phyloP scores from a whole-genome alignment of 2,797 vertebrate genomes.

The Falco peregrinus region DNA sequence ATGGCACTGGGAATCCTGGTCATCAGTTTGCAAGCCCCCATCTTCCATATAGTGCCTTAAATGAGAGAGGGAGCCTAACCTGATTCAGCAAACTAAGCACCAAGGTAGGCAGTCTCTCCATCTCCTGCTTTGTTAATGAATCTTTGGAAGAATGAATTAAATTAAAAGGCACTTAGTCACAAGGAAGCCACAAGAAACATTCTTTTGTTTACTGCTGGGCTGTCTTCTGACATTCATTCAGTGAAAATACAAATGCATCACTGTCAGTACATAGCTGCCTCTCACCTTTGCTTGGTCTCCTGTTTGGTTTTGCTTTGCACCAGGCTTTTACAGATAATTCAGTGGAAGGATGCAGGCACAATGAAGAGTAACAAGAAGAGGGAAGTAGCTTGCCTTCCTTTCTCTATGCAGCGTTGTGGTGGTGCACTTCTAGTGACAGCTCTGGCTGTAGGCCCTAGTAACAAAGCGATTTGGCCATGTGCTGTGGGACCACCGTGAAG shows the following conservation, averaged over 20 bases:
- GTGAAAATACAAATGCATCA: fast-evolving
- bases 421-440: neutral
- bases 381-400: neutral
- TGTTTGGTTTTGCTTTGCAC: neutral
- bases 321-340: neutral
- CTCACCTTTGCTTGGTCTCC: neutral
- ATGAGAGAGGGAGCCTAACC: neutral
- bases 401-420: neutral
- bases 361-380: neutral
- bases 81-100: neutral
- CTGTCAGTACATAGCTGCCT: neutral
- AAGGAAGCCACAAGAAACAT: neutral
- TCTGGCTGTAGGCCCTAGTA: neutral
- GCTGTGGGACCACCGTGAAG: fast-evolving
- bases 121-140: neutral
- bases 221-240: fast-evolving
- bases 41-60: neutral
- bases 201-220: neutral
- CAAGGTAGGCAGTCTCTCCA: neutral
- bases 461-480: fast-evolving
- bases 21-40: fast-evolving
- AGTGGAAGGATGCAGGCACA: neutral
- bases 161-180: neutral
- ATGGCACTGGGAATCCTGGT: neutral
- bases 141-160: neutral